Conservation (phyloP, 1,140 invertebrate species). For the Diorhabda elongata region DNA sequence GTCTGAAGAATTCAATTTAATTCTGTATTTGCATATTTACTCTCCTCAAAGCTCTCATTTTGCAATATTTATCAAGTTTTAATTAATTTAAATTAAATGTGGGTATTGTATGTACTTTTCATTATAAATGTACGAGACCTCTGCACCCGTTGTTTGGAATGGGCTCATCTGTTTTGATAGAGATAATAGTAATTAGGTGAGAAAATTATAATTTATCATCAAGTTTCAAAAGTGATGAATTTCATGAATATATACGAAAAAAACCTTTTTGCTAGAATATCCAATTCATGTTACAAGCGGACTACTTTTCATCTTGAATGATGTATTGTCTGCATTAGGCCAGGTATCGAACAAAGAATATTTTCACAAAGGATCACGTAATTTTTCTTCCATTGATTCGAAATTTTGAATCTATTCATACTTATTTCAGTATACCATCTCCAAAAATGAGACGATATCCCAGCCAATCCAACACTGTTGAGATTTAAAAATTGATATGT, state of each 20-base stretch:
- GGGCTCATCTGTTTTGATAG: background rate
- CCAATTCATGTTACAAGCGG: background rate
- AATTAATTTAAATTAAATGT: background rate
- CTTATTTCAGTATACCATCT: no score
- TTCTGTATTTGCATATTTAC: no score
- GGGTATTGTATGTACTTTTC: background rate
- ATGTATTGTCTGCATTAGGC: background rate
- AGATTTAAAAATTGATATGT: no score
- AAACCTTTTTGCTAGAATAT: background rate
- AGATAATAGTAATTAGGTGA: constrained; percentile 2
- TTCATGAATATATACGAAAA: constrained; percentile 3
- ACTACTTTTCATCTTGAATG: background rate
- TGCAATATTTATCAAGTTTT: no score
- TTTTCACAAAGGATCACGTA: no score
- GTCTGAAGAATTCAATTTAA: no score
- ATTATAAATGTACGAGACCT: background rate
- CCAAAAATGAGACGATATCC: no score
- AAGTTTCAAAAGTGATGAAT: background rate
- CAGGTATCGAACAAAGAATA: background rate
- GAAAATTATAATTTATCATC: constrained; percentile 3
- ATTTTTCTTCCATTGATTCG: no score
- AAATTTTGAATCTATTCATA: no score
- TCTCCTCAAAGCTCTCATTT: no score
- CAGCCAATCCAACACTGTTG: no score
- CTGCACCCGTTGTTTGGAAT: background rate